Percentiles rank a stretch among this genome's conserved stretches.
phyloP scores from a whole-genome alignment of 2,888 invertebrate species.

The Stegophylla sp. region DNA sequence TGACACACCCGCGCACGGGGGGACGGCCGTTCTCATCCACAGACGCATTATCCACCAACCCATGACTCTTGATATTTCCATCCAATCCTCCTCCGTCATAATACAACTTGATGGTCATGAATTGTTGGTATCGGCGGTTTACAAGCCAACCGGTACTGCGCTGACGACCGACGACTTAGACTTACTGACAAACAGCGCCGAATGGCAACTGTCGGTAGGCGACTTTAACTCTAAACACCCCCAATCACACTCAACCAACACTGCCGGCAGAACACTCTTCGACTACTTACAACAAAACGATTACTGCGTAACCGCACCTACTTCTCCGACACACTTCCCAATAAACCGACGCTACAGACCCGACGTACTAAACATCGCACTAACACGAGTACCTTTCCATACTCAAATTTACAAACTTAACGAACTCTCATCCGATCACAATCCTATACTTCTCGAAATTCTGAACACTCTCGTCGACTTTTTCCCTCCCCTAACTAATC shows the following conservation, averaged over 20 bases:
- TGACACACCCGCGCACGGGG: no score
- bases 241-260: neutral
- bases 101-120: no score
- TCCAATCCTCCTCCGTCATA: no score
- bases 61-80: no score
- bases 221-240: neutral
- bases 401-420: neutral
- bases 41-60: no score
- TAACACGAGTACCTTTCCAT: neutral
- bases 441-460: neutral
- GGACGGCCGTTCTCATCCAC: no score
- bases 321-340: neutral
- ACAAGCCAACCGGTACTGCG: no score
- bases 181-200: no score
- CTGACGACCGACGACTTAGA: no score
- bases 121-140: no score
- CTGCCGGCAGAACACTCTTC: neutral
- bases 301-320: neutral
- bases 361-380: no score
- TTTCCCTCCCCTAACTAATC: neutral
- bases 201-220: neutral
- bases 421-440: neutral
- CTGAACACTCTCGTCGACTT: neutral
- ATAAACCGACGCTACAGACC: no score
- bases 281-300: conserved; percentile 6